A percentile compares a stretch with the other conserved stretches of the same genome.
Conservation (phyloP, 2,888 invertebrate species). For the Sphecodes monilicornis region DNA sequence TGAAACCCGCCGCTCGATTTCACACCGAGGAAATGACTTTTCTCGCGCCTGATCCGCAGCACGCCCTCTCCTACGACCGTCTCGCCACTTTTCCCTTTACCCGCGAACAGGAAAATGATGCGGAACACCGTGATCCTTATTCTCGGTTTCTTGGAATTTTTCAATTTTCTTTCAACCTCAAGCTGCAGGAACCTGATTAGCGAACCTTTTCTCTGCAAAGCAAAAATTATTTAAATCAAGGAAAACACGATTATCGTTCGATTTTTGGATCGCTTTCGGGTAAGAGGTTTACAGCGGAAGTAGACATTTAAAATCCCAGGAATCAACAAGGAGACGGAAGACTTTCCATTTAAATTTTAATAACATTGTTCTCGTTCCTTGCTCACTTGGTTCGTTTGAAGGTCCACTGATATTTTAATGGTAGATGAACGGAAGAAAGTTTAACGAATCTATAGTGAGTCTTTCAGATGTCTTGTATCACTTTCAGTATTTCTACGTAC, state of each 20-base stretch:
- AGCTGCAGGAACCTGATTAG: background rate
- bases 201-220: background rate
- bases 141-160: background rate
- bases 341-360: background rate
- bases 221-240: background rate
- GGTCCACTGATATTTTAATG: background rate
- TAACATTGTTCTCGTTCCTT: background rate
- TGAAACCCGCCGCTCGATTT: constrained; percentile 71
- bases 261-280: background rate
- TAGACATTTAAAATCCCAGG: background rate
- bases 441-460: too few relatives aligned
- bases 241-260: background rate
- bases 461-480: too few relatives aligned
- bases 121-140: constrained; percentile 16
- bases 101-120: constrained; percentile 17
- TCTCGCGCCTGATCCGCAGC: constrained; percentile 63
- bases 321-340: background rate
- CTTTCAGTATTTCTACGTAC: too few relatives aligned
- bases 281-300: background rate
- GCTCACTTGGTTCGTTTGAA: background rate
- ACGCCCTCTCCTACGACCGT: constrained; percentile 30
- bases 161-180: background rate
- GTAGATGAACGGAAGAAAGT: background rate
- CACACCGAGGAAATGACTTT: constrained; percentile 78
- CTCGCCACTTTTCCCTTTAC: background rate